phyloP scores from a whole-genome alignment of 2,113 vertebrate species.

The Xiphias gladius region DNA sequence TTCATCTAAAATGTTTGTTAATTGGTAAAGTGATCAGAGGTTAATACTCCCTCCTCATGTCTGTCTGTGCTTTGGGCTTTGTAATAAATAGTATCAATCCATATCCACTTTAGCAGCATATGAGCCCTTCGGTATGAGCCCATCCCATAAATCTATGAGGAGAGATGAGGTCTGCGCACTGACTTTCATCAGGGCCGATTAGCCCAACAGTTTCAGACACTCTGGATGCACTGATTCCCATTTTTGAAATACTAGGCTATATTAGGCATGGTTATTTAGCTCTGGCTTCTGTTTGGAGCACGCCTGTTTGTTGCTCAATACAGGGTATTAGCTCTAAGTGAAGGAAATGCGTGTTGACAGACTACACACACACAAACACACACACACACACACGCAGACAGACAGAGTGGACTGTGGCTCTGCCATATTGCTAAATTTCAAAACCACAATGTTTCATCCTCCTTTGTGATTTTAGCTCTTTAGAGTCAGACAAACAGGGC shows the following conservation, averaged over 20 bases:
- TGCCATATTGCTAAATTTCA: slow-evolving; percentile 56
- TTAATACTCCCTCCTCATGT: slow-evolving; percentile 30
- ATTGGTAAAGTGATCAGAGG: slow-evolving; percentile 35
- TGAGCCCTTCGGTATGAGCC: slow-evolving; percentile 56
- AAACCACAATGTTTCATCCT: slow-evolving; percentile 8
- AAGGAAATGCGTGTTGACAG: slow-evolving; percentile 82
- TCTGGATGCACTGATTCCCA: slow-evolving; percentile 59
- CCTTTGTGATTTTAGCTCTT: slow-evolving; percentile 35
- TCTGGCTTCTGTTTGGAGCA: slow-evolving; percentile 73
- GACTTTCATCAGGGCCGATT: slow-evolving; percentile 78
- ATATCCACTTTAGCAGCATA: slow-evolving; percentile 66
- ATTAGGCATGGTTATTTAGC: slow-evolving; percentile 75
- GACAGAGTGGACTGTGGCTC: slow-evolving; percentile 22
- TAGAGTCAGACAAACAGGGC: slow-evolving; percentile 3
- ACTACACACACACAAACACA: slow-evolving; percentile 56
- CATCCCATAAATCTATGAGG: slow-evolving; percentile 64
- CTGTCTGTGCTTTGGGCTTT: slow-evolving; percentile 42
- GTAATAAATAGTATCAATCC: slow-evolving; percentile 64
- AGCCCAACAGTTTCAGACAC: slow-evolving; percentile 67
- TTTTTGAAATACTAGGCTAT: slow-evolving; percentile 67
- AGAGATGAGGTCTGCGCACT: slow-evolving; percentile 55
- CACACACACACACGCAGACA: slow-evolving; percentile 41
- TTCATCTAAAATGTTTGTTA: slow-evolving; percentile 46
- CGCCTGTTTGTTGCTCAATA: slow-evolving; percentile 80
- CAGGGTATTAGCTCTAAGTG: slow-evolving; percentile 80